These are phyloP conservation scores for Hypselothyrea guttata DNA, from an alignment of 2,888 invertebrate species.

Conservation along the genomic window DNA sequence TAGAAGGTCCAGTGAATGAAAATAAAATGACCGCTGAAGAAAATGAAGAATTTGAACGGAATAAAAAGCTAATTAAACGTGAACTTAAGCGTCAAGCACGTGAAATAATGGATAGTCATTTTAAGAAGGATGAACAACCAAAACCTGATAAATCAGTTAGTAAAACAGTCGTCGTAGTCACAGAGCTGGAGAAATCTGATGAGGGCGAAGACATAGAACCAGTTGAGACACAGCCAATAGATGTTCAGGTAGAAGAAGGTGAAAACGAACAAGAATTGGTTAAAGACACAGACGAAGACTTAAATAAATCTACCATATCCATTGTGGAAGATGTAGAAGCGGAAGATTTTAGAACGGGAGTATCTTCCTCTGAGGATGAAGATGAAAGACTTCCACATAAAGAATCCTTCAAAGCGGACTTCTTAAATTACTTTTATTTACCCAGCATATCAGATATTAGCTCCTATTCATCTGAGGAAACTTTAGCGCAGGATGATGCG, in stretches of 20 bases:
- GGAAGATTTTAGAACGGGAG: constrained; percentile 4
- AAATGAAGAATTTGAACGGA: neutral
- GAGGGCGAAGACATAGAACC: no score
- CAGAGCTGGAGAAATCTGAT: no score
- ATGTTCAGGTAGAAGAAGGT: neutral
- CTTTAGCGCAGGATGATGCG: no score
- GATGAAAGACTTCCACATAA: neutral
- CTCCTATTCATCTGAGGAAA: constrained; percentile 7
- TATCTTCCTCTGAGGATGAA: constrained; percentile 20
- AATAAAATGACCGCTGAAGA: neutral
- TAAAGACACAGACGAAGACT: neutral
- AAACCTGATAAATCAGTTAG: neutral
- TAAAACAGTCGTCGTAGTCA: neutral
- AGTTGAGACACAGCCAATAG: no score
- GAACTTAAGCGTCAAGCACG: constrained; percentile 20
- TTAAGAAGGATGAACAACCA: neutral
- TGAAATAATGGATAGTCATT: constrained; percentile 6
- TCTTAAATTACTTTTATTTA: constrained; percentile 27
- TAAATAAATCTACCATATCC: neutral
- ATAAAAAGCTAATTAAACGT: constrained; percentile 15
- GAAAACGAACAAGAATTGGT: neutral
- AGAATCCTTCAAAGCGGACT: constrained; percentile 22
- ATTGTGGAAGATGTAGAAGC: neutral
- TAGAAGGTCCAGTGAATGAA: neutral
- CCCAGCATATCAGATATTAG: constrained; percentile 40